phyloP scores from a whole-genome alignment of 2,888 invertebrate genomes.

The Drosophila pegasa region DNA sequence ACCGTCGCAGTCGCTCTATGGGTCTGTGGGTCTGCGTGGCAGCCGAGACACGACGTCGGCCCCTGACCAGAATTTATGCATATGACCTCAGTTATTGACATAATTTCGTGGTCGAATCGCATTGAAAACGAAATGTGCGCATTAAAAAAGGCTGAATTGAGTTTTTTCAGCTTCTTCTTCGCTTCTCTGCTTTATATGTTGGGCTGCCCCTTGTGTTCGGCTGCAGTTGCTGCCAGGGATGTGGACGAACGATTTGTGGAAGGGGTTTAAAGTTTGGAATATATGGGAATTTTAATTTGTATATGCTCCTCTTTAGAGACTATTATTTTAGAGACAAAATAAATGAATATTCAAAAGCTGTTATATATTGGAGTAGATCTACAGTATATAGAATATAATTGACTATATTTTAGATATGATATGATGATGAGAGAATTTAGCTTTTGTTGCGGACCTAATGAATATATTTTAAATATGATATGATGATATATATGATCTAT shows the following conservation, averaged over 20 bases:
- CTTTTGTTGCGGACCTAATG: too few relatives aligned
- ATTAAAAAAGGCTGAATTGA: constrained; percentile 34
- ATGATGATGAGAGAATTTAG: too few relatives aligned
- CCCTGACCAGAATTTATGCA: constrained; percentile 74
- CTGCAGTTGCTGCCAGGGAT: constrained; percentile 17
- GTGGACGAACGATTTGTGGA: neutral
- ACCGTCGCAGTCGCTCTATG: constrained; percentile 42
- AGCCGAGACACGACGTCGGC: constrained; percentile 63
- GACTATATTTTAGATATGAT: too few relatives aligned
- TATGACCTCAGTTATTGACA: constrained; percentile 80
- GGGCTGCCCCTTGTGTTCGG: constrained; percentile 6
- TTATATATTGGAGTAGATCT: too few relatives aligned
- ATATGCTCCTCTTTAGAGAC: neutral
- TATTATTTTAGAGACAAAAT: neutral
- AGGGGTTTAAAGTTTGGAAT: neutral
- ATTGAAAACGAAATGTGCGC: constrained; percentile 73
- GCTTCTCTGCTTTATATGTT: constrained; percentile 1
- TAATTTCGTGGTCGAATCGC: constrained; percentile 70
- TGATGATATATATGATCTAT: too few relatives aligned
- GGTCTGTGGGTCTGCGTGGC: constrained; percentile 71
- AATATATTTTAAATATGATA: too few relatives aligned
- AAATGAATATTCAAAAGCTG: too few relatives aligned
- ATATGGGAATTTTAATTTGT: neutral
- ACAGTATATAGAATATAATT: too few relatives aligned
- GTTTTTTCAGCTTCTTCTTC: neutral